Evolutionary conservation across 2,113 vertebrate genomes (phyloP), one percentile per base, ranked within the genome.

Genomic region (Lichenostomus cassidix): DNA sequence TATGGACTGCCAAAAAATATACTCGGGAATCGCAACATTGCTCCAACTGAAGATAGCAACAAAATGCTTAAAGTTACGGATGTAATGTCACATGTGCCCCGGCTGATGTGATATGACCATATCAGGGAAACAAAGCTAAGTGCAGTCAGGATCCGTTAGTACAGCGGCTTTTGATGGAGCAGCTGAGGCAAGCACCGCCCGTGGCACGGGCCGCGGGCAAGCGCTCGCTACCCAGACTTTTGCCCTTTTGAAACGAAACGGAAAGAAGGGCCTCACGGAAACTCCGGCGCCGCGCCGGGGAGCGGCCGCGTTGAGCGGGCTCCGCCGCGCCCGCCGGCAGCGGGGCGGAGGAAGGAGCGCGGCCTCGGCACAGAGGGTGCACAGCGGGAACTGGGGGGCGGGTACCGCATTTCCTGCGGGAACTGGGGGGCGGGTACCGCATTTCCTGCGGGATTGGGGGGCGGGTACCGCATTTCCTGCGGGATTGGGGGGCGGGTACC

Each of bases 121-220:
- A 98, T 98, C 98, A 98, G 98, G 98, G 98, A 98, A 98, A 99
- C 98, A 99, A 98, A 99, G 99, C 99, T 99, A 99, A 99, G 98
- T 98, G 98, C 98, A 99, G 99, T 99, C 99, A 99, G 98, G 98
- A 98, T 98, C 99, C 97, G 99, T 99, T 99, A 99, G 99, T 95
- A 95, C 96, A 79, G 98, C 97, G 97, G 97, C 98, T 98, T 97
- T 97, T 99, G 99, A 99, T 96, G 99, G 97, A 98, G 98, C 98
- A 98, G 99, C 99, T 98, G 98, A 99, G 98, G 98, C 98, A 98
- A 98, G 98, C 98, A 98, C 97, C 89, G 98, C 99, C 98, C 97
- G 83, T 98, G 98, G 99, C 98, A 79, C 94, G 96, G 94, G 98
- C 99, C 98, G 97, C 97, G 92, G 99, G 98, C 98, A 97, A 97